These are phyloP conservation scores for Rhodophaea formosa DNA, from an alignment of 2,888 invertebrate species.

Conservation along the genomic window DNA sequence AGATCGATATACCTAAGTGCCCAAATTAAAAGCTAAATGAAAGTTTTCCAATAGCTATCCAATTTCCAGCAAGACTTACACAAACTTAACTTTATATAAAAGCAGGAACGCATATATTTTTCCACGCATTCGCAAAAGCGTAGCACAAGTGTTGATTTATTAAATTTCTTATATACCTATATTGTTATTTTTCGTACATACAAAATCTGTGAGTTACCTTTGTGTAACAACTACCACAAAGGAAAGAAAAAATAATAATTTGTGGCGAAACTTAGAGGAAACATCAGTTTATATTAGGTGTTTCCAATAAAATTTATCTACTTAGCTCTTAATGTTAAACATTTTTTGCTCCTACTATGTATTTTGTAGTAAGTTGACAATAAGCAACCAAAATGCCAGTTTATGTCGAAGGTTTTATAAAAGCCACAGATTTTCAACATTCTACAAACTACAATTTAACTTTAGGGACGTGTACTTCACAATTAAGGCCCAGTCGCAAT, in stretches of 20 bases:
- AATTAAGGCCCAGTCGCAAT: background rate
- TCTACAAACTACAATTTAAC: constrained; percentile 23
- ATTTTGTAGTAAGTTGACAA: too few species aligned
- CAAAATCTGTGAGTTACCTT: background rate
- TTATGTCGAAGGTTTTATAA: background rate
- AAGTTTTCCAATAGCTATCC: too few species aligned
- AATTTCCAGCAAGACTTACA: constrained; percentile 10
- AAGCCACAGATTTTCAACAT: constrained; percentile 16
- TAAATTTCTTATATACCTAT: too few species aligned
- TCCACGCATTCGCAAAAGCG: constrained; percentile 3
- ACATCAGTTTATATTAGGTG: too few species aligned
- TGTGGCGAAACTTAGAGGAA: too few species aligned
- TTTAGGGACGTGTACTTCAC: background rate
- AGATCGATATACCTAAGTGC: background rate
- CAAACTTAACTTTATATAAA: background rate
- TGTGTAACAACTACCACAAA: background rate
- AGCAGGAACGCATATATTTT: constrained; percentile 8
- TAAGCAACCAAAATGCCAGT: too few species aligned
- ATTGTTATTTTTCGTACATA: background rate
- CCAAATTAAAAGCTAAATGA: background rate
- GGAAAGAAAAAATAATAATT: background rate
- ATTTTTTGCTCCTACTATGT: too few species aligned
- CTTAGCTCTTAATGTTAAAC: too few species aligned
- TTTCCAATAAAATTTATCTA: too few species aligned
- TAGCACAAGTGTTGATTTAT: background rate